Evolutionary conservation across 2,888 invertebrate genomes (phyloP).

Genomic region (Coenonympha glycerion): DNA sequence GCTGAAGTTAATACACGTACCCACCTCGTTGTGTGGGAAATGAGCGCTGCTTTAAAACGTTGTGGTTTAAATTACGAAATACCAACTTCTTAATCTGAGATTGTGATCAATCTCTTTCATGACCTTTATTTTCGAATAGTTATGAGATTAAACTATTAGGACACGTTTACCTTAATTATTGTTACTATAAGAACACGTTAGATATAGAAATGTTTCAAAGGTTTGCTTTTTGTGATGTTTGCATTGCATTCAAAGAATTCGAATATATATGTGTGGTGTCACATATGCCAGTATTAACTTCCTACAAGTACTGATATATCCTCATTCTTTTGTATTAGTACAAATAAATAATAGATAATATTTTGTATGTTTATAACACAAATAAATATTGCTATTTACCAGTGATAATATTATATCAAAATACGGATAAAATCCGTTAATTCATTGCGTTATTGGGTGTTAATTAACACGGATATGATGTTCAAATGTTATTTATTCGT

Average conservation of each 20-base stretch:
- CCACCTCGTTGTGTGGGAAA: slow-evolving; percentile 54
- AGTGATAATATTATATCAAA: neutral
- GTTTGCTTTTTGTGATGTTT: no score
- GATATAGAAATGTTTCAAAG: no score
- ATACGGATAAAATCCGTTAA: neutral
- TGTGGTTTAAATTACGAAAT: slow-evolving; percentile 50
- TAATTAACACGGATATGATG: neutral
- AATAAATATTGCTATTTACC: neutral
- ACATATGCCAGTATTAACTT: no score
- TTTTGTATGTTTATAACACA: neutral
- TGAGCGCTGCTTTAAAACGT: slow-evolving; percentile 41
- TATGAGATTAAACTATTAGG: no score
- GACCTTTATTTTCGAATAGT: no score
- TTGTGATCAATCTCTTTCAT: no score
- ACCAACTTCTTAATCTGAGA: slow-evolving; percentile 26
- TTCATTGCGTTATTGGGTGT: neutral
- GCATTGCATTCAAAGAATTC: no score
- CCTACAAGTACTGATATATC: neutral
- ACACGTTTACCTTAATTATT: no score
- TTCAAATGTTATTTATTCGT: no score
- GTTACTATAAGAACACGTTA: no score
- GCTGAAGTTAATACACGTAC: slow-evolving; percentile 47
- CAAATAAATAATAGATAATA: neutral
- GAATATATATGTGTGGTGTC: no score
- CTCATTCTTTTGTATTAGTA: neutral